phyloP scores from a whole-genome alignment of 64 coral and sea anemone genomes.

The Pachyseris speciosa region DNA sequence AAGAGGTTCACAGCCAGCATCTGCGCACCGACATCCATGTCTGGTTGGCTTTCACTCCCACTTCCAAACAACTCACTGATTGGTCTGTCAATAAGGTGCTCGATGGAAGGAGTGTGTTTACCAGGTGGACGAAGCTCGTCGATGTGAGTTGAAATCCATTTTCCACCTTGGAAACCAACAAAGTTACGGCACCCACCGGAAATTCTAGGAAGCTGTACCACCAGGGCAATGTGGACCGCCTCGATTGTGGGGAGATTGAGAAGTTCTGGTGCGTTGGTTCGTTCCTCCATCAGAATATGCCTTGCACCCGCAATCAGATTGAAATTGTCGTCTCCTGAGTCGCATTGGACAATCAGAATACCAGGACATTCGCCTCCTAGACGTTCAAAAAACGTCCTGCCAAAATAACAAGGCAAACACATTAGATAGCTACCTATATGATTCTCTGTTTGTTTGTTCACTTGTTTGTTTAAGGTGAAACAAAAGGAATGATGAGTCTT shows the following conservation, averaged over 20 bases:
- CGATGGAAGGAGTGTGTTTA: constrained; percentile 76
- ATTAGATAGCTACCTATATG: too few species aligned
- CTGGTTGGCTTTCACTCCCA: neutral
- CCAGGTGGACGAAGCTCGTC: constrained; percentile 78
- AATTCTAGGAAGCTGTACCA: constrained; percentile 75
- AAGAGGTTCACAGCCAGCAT: constrained; percentile 38
- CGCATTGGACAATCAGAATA: constrained; percentile 84
- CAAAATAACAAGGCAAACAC: neutral
- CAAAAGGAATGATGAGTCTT: neutral
- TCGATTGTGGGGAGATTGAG: neutral
- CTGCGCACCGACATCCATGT: neutral
- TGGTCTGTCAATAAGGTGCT: constrained; percentile 65
- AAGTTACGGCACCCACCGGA: constrained; percentile 75
- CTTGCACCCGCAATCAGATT: constrained; percentile 80
- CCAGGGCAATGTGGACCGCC: constrained; percentile 60
- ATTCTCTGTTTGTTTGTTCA: too few species aligned
- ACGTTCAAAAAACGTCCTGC: constrained; percentile 53
- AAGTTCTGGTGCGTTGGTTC: constrained; percentile 62
- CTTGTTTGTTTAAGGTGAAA: neutral
- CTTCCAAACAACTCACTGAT: constrained; percentile 72
- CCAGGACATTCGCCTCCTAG: constrained; percentile 58
- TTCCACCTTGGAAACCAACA: constrained; percentile 88
- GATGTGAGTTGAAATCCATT: constrained; percentile 72
- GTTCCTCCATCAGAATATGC: constrained; percentile 78
- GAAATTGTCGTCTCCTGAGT: constrained; percentile 83